Evolutionary conservation across 2,888 invertebrate genomes (phyloP).

Genomic region (Cephalotes varians): DNA sequence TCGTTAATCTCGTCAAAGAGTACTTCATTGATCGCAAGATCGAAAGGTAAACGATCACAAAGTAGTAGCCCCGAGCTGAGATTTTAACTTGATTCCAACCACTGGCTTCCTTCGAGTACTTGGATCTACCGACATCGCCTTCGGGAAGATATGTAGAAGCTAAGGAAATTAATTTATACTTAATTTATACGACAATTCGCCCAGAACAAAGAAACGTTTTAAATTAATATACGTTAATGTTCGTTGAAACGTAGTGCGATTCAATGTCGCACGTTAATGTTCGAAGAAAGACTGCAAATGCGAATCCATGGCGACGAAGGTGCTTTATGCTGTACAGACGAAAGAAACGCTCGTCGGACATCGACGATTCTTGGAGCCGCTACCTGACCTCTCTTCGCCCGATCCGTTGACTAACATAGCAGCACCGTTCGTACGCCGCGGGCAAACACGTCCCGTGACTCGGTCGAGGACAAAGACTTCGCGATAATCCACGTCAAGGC

Average conservation of each 20-base stretch:
- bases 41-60: slow-evolving; percentile 13
- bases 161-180: neutral
- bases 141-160: neutral
- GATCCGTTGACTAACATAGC: slow-evolving; percentile 28
- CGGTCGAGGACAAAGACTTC: slow-evolving; percentile 15
- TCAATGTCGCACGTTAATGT: neutral
- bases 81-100: slow-evolving; percentile 18
- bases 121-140: neutral
- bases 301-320: slow-evolving; percentile 38
- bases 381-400: slow-evolving; percentile 24
- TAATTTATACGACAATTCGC: neutral
- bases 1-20: slow-evolving; percentile 27
- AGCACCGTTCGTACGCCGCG: slow-evolving; percentile 1
- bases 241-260: neutral
- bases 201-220: neutral
- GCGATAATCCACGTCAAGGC: slow-evolving; percentile 65
- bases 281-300: slow-evolving; percentile 43
- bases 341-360: slow-evolving; percentile 41
- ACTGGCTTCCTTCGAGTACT: neutral
- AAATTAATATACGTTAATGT: neutral
- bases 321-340: slow-evolving; percentile 43
- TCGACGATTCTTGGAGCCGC: slow-evolving; percentile 42
- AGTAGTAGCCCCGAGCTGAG: neutral
- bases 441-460: slow-evolving; percentile 34
- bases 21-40: slow-evolving; percentile 22